A percentile compares a stretch with the other conserved stretches of the same genome.
Conservation (phyloP, 2,888 invertebrate genomes). For the Coenonympha arcania region DNA sequence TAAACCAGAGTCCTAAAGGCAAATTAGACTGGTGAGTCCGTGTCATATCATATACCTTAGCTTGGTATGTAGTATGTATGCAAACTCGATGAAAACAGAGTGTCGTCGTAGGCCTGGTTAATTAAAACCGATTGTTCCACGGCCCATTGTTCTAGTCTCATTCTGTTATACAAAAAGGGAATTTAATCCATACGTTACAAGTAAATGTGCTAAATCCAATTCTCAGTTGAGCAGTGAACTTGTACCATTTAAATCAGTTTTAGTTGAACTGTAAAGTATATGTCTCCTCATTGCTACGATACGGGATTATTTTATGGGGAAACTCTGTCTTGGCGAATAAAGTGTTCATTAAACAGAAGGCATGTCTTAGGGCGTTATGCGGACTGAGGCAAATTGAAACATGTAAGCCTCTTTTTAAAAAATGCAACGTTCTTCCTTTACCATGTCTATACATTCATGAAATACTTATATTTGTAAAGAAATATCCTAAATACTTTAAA, state of each 20-base stretch:
- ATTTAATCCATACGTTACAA: slow-evolving; percentile 1
- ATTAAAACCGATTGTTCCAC: slow-evolving; percentile 6
- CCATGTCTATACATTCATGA: no score
- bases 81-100: slow-evolving; percentile 1
- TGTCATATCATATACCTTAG: slow-evolving; percentile 4
- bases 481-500: no score
- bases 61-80: no score
- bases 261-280: neutral
- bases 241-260: slow-evolving; percentile 3
- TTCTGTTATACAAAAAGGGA: slow-evolving; percentile 6
- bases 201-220: slow-evolving; percentile 2
- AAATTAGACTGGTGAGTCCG: neutral
- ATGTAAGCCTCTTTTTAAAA: no score
- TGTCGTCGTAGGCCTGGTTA: neutral
- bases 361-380: no score
- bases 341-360: no score
- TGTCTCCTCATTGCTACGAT: no score
- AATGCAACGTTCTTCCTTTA: no score
- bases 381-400: no score
- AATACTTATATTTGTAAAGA: no score
- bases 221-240: neutral
- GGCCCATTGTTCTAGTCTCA: slow-evolving; percentile 4
- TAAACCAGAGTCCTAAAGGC: neutral
- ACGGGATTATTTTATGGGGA: no score
- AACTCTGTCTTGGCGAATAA: no score